Base-by-base conservation (phyloP, 2,888 invertebrate genomes). In the Tetanocera ferruginea region DNA sequence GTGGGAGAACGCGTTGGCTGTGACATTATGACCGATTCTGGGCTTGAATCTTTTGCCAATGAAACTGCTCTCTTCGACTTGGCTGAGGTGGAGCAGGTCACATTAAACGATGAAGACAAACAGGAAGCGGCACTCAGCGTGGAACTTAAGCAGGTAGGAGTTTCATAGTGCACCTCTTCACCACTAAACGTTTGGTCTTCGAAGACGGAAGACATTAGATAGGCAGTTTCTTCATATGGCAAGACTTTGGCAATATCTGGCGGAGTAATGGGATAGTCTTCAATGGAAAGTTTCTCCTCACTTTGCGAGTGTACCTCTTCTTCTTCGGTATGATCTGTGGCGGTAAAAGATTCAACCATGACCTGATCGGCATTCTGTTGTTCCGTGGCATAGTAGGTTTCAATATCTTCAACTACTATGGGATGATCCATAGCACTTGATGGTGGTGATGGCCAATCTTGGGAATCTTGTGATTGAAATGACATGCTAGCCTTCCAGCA, bases 391-490 rank as follows among this genome's bases (percentile, higher is more conserved):
- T 94, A 96, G 86, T 94, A 96, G 25, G 95, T 95, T 87, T 95
- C 94, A 5, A 95, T 93, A 88, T 94, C 94, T 84, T 94, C 95
- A 25, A 95, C 92, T 25, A 95, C 92, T 9, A 95, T 92, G 0
- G 94, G 94, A 2, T 84, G 85, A 84, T 94, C 95, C 76, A 94
- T 91, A 25, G 94, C 91, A 79, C 93, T 93, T 0, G 94, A 94
- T 9, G 95, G 95, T 0, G 95, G 94, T 60, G 95, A 95, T 0
- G 95, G 95, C 95, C 95, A 95, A 83, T 94, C 94, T 82, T 95
- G 94, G 8, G 94, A 94, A 82, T 94, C 94, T 87, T 94, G 94
- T 14, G 92, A 92, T 82, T 89, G 89, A 62, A 89, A 88, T 3
- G 89, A 86, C 83, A 88, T 85, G 64, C 87, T 88, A 2, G 87